Conservation (phyloP, 2,113 vertebrate species). For the Octodon degus region DNA sequence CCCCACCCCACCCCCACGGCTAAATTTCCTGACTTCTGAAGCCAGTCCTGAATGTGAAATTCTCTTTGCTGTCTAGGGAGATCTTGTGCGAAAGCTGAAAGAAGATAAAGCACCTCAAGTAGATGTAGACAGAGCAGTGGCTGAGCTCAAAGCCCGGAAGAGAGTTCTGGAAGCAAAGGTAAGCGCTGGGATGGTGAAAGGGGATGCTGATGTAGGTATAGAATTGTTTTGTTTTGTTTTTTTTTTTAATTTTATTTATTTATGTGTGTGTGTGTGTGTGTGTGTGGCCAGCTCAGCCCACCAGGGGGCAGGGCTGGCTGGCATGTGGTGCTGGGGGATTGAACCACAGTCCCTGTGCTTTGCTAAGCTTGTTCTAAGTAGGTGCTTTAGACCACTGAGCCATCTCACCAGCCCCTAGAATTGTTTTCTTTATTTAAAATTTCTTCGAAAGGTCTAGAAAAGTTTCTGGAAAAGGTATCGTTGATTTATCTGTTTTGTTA, state of each 20-base stretch:
- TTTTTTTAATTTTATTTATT: too few relatives aligned
- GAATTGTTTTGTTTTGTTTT: neutral
- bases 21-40: constrained; percentile 44
- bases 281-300: too few relatives aligned
- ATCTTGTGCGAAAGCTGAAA: constrained; percentile 95
- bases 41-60: neutral
- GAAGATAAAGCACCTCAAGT: constrained; percentile 94
- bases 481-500: neutral
- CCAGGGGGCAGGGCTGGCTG: too few relatives aligned
- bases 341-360: too few relatives aligned
- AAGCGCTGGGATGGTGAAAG: constrained; percentile 64
- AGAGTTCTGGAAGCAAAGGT: constrained; percentile 95
- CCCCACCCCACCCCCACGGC: neutral
- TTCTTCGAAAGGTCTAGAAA: neutral
- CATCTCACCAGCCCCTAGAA: too few relatives aligned
- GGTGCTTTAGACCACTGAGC: too few relatives aligned
- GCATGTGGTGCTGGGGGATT: too few relatives aligned
- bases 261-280: too few relatives aligned
- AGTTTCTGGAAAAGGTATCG: neutral
- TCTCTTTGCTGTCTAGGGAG: constrained; percentile 88
- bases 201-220: neutral
- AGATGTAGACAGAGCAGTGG: constrained; percentile 95
- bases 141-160: constrained; percentile 96
- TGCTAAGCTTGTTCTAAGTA: too few relatives aligned
- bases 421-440: neutral